Conservation (phyloP, 2,113 vertebrate species). For the Narcine bancroftii region DNA sequence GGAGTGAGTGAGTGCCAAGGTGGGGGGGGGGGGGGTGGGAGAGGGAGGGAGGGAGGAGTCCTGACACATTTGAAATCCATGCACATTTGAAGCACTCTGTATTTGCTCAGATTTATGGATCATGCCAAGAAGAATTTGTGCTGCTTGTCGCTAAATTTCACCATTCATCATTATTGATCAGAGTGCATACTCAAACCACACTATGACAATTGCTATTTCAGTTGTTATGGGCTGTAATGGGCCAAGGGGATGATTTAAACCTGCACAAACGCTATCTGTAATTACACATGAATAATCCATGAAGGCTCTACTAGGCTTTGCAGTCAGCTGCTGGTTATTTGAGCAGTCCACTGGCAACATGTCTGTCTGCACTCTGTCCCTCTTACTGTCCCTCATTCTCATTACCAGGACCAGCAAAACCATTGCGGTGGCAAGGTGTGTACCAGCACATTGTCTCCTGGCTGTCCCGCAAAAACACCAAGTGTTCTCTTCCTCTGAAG, state of each 20-base stretch:
- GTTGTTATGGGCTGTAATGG: constrained; percentile 79
- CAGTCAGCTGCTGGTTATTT: constrained; percentile 53
- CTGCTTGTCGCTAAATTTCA: constrained; percentile 72
- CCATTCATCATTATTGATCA: constrained; percentile 89
- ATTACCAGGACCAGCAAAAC: constrained; percentile 48
- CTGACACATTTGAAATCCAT: constrained; percentile 59
- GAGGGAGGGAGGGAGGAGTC: too few species aligned
- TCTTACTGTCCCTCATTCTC: background rate
- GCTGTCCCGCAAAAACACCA: constrained; percentile 40
- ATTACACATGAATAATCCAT: constrained; percentile 94
- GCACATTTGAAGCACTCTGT: constrained; percentile 74
- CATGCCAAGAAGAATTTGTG: constrained; percentile 57
- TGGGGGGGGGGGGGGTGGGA: constrained; percentile 40
- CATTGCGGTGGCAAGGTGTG: constrained; percentile 45
- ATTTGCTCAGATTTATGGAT: constrained; percentile 76
- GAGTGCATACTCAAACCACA: constrained; percentile 71
- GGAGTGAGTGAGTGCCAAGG: constrained; percentile 38
- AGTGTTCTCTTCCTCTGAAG: constrained; percentile 45
- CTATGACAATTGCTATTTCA: constrained; percentile 82
- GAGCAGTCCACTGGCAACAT: constrained; percentile 44
- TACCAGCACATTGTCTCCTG: constrained; percentile 44
- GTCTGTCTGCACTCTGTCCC: constrained; percentile 18
- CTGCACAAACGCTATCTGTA: constrained; percentile 86
- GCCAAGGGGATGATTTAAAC: constrained; percentile 79
- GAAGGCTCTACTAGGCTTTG: constrained; percentile 60